phyloP scores from a whole-genome alignment of 2,797 vertebrate species.

The Cheirogaleus major region DNA sequence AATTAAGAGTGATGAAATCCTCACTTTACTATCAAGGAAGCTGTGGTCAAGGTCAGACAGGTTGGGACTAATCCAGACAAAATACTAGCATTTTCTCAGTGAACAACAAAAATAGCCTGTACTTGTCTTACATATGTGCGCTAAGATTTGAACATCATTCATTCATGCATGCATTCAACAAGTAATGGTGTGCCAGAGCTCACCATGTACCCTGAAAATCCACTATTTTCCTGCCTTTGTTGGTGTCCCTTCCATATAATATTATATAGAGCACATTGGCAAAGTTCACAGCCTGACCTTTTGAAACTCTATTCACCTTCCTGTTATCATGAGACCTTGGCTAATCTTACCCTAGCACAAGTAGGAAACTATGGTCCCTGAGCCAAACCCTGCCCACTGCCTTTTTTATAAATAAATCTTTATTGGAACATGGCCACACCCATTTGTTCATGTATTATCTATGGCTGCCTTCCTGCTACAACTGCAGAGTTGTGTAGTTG shows the following conservation, averaged over 20 bases:
- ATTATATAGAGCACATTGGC: not conserved
- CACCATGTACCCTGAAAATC: not conserved
- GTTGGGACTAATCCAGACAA: not conserved
- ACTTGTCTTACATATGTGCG: not conserved
- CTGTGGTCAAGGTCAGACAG: not conserved
- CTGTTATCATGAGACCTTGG: not conserved
- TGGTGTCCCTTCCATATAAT: not conserved
- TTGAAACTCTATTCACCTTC: constrained; percentile 4
- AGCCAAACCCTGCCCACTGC: not conserved
- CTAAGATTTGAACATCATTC: not conserved
- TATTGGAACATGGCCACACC: not conserved
- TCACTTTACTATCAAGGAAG: not conserved
- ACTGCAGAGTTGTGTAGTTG: not conserved
- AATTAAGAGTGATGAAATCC: not conserved
- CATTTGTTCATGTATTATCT: not conserved
- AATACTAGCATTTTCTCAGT: not conserved
- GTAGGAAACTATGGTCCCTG: not conserved
- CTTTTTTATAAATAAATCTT: constrained; percentile 35
- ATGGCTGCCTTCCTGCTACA: not conserved
- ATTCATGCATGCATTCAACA: constrained; percentile 11
- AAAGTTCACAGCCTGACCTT: not conserved
- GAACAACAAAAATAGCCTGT: not conserved
- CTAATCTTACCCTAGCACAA: not conserved
- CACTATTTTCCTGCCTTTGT: not conserved
- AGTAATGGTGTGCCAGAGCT: not conserved